Conservation (phyloP, 2,113 vertebrate species). For the Cavia aperea region DNA sequence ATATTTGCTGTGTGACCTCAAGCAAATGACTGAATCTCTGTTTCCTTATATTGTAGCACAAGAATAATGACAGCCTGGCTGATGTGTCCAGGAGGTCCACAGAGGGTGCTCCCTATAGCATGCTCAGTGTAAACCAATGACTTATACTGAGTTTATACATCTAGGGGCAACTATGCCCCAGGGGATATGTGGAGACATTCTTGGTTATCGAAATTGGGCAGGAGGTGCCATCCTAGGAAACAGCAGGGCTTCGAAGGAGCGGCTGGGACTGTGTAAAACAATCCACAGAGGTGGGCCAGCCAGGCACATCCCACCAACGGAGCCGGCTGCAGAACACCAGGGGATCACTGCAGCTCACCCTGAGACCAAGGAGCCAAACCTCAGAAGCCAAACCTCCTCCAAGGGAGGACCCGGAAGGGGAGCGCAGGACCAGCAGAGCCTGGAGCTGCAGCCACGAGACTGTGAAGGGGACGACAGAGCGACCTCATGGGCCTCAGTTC, state of each 20-base stretch:
- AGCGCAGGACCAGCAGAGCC: not conserved
- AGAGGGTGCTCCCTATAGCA: not conserved
- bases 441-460: not conserved
- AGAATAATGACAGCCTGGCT: not conserved
- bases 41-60: not conserved
- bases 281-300: not conserved
- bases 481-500: not conserved
- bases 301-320: rapidly evolving
- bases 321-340: not conserved
- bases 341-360: not conserved
- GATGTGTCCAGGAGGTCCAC: not conserved
- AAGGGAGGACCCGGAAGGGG: not conserved
- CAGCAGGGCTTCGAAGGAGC: not conserved
- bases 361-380: not conserved
- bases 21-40: not conserved
- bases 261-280: not conserved
- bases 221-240: not conserved
- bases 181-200: not conserved
- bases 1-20: not conserved
- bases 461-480: not conserved
- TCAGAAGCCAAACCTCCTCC: not conserved
- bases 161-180: not conserved
- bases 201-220: not conserved
- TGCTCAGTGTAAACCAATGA: not conserved
- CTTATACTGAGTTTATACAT: not conserved